Base-by-base conservation (phyloP, 2,888 invertebrate species). In the Mylabris sibirica region DNA sequence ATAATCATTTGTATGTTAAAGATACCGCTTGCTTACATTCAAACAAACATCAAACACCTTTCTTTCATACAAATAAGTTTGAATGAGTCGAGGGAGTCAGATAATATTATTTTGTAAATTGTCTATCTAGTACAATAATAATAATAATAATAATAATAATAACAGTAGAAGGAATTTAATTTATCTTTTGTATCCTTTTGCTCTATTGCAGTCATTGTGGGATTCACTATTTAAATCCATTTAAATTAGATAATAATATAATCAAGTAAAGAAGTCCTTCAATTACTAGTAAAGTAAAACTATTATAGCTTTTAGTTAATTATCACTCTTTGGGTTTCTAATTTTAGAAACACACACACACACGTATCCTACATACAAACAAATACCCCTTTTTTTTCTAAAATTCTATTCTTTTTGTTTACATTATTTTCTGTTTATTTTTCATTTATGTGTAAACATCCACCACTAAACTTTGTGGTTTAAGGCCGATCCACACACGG, bases 261-360 rank as follows among this genome's bases (percentile, higher is more conserved):
- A 41, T 41, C 14, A 41, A 41, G n/a, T 41, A 41, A 35, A n/a
- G 41, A 60, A 60, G 60, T 60, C 60, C 60, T 60, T 24, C 34
- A 60, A 35, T 60, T 60, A 60, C 24, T 35, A n/a, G 41, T 14
- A 35, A 35, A 24, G 1, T 20, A 60, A 60, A 60, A 60, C 60
- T 60, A 24, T 41, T 60, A 22, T 6, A 59, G 59, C 26, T 60
- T 11, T 26, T 60, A 60, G 26, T 60, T 60, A 60, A 60, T 60
- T 60, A 60, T 60, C 26, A 60, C 34, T 60, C 8, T 60, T 60
- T 60, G 30, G 30, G 60, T 26, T 26, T 60, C 60, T 35, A 60
- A 60, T 24, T 60, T 60, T 60, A 60, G 60, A 41, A 41, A 30
- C 4, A 30, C 9, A 30, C 24, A 30, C 24, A 59, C 59, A 24